Percentiles rank a stretch among this genome's conserved stretches.
Evolutionary conservation across 1,140 invertebrate genomes (phyloP).

Genomic region (Amyelois transitella): DNA sequence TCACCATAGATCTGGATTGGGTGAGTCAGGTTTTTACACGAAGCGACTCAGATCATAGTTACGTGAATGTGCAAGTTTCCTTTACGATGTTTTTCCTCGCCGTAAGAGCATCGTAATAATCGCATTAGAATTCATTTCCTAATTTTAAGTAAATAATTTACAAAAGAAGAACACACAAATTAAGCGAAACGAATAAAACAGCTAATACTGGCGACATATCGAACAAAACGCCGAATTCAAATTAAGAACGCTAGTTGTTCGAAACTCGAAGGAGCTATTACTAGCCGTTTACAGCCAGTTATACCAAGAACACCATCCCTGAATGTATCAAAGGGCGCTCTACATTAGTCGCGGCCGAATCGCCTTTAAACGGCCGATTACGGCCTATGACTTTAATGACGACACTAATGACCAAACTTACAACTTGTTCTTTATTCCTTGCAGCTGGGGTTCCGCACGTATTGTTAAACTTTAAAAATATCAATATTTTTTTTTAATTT

Average conservation of each 20-base stretch:
- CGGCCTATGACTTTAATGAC: constrained; percentile 1
- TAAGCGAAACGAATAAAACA: neutral
- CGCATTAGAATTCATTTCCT: no score
- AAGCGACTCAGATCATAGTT: no score
- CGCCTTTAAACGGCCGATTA: constrained; percentile 1
- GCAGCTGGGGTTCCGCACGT: neutral
- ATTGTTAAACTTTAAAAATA: neutral
- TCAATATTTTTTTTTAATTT: neutral
- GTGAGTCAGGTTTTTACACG: no score
- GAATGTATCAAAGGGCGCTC: neutral
- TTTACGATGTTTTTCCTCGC: no score
- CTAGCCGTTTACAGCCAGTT: neutral
- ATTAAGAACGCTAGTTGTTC: neutral
- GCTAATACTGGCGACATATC: neutral
- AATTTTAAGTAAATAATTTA: no score
- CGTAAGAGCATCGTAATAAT: no score
- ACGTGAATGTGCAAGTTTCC: no score
- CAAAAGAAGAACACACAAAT: no score
- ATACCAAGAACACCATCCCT: neutral
- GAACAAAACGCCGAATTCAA: neutral
- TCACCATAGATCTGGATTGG: no score
- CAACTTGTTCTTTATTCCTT: neutral
- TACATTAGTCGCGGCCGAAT: neutral
- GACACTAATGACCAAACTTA: neutral
- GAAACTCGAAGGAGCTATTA: neutral